Base-by-base conservation (phyloP, 2,797 vertebrate genomes). In the Fistularia commersonii region DNA sequence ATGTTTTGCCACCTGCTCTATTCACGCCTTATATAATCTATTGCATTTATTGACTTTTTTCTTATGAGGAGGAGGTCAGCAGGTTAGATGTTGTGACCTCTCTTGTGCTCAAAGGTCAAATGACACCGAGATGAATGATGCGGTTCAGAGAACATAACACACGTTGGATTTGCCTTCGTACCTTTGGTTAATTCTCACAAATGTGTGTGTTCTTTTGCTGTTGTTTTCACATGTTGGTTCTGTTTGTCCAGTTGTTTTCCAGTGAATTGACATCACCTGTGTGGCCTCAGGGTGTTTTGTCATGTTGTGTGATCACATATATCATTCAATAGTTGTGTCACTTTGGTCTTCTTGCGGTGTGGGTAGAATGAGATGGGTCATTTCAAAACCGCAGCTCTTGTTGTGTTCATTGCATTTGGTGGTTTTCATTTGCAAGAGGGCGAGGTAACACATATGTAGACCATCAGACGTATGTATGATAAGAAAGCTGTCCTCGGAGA, bases 1-100 rank as follows among this genome's bases (percentile, higher is more conserved):
- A 57, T 61, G 51, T 70, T 63, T 58, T 64, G 1, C 74, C 77
- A 84, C 72, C 81, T 83, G 79, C 74, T 73, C 66, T 57, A 9
- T 65, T 70, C 38, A 36, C 8, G 12, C 64, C 59, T 63, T 41
- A 1, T 61, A 41, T 51, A 69, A 54, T 41, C 49, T 34, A 51
- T 72, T 60, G 55, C 54, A 54, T 77, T 71, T 83, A 78, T 73
- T 73, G 74, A 74, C 66, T 57, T 55, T 61, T 69, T 72, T 73
- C 57, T 36, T 8, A 58, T 44, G 41, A 47, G 40, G 6, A 1
- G 14, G 33, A 45, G 75, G 74, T 78, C 67, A 57, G 10, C 13
- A 33, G 72, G 75, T 77, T 61, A 66, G 41, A 39, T 52, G 61
- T 61, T 11, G 54, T 57, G 50, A 51, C 43, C 41, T 48, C 7